phyloP scores from a whole-genome alignment of 2,888 invertebrate genomes.

The Hololepta plana region DNA sequence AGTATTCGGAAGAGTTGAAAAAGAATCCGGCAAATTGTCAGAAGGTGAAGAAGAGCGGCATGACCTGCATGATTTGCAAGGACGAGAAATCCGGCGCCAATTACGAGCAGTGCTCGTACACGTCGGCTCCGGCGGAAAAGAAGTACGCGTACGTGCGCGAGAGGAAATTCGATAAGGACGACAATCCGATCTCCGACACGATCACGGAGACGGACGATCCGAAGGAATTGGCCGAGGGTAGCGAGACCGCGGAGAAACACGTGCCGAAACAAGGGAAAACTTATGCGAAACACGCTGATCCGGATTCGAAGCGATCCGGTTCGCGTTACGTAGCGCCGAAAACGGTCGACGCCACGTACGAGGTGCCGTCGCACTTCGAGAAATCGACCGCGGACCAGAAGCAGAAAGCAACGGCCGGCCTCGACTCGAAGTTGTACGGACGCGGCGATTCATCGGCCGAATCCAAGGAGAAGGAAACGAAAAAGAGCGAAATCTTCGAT shows the following conservation, averaged over 20 bases:
- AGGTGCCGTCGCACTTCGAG: too few species aligned
- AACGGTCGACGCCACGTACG: too few species aligned
- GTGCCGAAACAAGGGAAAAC: constrained; percentile 1
- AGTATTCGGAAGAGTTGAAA: constrained; percentile 37
- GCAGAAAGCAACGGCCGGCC: too few species aligned
- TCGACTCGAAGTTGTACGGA: constrained; percentile 13
- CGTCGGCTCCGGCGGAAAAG: constrained; percentile 52
- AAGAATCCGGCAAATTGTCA: constrained; percentile 46
- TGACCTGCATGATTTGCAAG: constrained; percentile 55
- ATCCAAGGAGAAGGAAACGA: constrained; percentile 4
- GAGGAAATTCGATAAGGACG: constrained; percentile 40
- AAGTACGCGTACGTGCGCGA: constrained; percentile 48
- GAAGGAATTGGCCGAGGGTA: too few species aligned
- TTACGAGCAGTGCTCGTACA: constrained; percentile 65
- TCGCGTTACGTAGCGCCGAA: too few species aligned
- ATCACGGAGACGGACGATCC: constrained; percentile 22
- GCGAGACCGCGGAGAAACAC: too few species aligned
- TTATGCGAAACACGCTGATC: too few species aligned
- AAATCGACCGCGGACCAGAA: too few species aligned
- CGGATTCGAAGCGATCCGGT: too few species aligned
- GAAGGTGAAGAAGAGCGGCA: constrained; percentile 41
- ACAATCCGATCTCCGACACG: constrained; percentile 33
- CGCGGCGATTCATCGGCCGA: constrained; percentile 8
- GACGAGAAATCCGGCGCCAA: constrained; percentile 57
- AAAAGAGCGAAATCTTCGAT: too few species aligned